Evolutionary conservation across 1,140 invertebrate species (phyloP), one percentile per base, ranked within the genome.

Genomic region (Papilio dardanus): DNA sequence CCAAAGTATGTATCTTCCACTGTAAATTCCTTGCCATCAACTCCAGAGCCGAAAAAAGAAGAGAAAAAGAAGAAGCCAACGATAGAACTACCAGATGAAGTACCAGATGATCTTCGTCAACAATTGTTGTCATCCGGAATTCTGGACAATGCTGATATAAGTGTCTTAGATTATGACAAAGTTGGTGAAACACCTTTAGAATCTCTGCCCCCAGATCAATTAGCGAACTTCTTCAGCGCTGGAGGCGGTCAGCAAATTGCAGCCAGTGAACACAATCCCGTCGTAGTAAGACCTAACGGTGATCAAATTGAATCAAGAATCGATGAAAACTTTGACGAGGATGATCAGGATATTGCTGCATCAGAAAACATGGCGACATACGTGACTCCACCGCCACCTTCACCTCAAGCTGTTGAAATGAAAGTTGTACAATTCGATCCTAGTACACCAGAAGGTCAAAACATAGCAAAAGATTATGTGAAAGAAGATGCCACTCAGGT

Each of bases 71-170:
- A 88, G 93, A 95, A 87, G 88, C 94, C 91, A 82, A 87, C 94
- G 21, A 93, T 95, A 50, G 94, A 96, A 86, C 91, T 98, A 28
- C 97, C 97, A 8, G 97, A 97, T 86, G 97, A 98, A 94, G 97
- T 98, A 7, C 97, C 97, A 1, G 97, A 97, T 74, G 97, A 98
- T 87, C 94, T 98, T 40, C 95, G 97, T 66, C 94, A 97, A 86
- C 97, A 98, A 83, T 92, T 98, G 0, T 84, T 98, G n/a, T 96
- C 96, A 54, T 97, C 97, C 0, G 97, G 97, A 46, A 97, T 98
- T 78, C 92, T 98, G 50, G 96, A 96, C 78, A 97, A 98, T 84
- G 97, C 97, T 30, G 96, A 98, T 82, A 97, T 98, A 74, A 97
- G 97, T 77, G 95, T 98, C 30, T 91, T 97, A 37, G 96, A 97